Conservation (phyloP, 1,140 invertebrate genomes). For the Goniozus legneri region DNA sequence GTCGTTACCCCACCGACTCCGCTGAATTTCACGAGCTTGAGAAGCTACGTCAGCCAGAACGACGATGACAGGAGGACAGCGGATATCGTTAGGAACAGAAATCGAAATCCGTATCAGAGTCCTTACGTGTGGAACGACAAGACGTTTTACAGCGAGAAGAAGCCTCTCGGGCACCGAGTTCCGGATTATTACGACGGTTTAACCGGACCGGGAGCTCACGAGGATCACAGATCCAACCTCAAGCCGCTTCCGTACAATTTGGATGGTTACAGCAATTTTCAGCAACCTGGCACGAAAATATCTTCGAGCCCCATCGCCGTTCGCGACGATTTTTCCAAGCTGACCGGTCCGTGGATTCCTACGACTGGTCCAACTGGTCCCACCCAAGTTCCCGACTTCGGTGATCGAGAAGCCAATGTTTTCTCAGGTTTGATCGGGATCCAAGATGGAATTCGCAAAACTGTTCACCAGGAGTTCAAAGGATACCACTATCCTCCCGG, state of each 20-base stretch:
- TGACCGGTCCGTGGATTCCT: neutral
- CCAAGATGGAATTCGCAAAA: neutral
- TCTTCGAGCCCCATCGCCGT: neutral
- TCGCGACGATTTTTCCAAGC: neutral
- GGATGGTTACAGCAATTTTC: neutral
- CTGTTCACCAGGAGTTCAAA: too few relatives aligned
- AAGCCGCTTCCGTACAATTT: neutral
- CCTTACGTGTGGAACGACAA: neutral
- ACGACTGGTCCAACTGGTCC: neutral
- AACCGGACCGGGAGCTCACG: neutral
- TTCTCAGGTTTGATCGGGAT: neutral
- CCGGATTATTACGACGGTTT: neutral
- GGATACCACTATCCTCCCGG: too few relatives aligned
- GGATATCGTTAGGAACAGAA: constrained; percentile 14
- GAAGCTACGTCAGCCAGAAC: neutral
- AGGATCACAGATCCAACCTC: neutral
- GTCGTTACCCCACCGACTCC: too few relatives aligned
- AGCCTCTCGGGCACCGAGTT: neutral
- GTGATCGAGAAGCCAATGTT: neutral
- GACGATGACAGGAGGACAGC: constrained; percentile 12
- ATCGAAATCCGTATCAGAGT: neutral
- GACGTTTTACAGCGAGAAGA: neutral
- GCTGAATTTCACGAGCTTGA: neutral
- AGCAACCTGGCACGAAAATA: neutral
- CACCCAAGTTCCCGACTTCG: too few relatives aligned